A percentile compares a stretch with the other conserved stretches of the same genome.
Conservation (phyloP, 2,797 vertebrate species). For the Ispidina lecontei region DNA sequence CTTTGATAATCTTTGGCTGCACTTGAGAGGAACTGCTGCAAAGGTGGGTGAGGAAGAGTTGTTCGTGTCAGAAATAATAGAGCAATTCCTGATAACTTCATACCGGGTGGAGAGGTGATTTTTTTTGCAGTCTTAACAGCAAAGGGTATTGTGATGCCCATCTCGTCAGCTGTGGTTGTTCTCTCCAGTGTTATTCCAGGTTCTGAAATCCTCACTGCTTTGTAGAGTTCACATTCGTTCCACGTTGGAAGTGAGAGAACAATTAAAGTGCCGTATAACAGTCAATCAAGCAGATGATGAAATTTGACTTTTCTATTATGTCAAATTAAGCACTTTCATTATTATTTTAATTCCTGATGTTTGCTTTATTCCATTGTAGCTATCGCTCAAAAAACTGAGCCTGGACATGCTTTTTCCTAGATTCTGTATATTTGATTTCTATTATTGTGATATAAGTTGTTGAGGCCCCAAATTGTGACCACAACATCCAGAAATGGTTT, state of each 20-base stretch:
- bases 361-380: background rate
- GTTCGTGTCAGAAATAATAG: slow-evolving; percentile 73
- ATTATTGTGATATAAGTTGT: background rate
- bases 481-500: background rate
- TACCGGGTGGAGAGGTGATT: background rate
- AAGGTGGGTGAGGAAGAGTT: slow-evolving; percentile 22
- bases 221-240: background rate
- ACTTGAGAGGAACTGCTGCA: slow-evolving; percentile 57
- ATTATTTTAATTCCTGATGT: slow-evolving; percentile 4
- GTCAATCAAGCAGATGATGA: slow-evolving; percentile 49
- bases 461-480: background rate
- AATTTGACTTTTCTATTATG: slow-evolving; percentile 47
- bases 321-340: slow-evolving; percentile 17
- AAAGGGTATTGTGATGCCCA: background rate
- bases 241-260: background rate
- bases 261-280: slow-evolving; percentile 19
- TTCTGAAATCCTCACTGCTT: slow-evolving; percentile 8
- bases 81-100: slow-evolving; percentile 59
- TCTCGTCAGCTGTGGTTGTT: fast-evolving
- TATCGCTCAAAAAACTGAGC: background rate
- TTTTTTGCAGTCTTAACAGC: background rate
- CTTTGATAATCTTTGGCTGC: slow-evolving; percentile 71
- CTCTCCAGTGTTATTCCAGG: background rate
- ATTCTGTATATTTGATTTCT: background rate
- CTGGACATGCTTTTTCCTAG: background rate